Evolutionary conservation across 1,140 invertebrate species (phyloP), one percentile per base, ranked within the genome.

Genomic region (Maconellicoccus hirsutus): DNA sequence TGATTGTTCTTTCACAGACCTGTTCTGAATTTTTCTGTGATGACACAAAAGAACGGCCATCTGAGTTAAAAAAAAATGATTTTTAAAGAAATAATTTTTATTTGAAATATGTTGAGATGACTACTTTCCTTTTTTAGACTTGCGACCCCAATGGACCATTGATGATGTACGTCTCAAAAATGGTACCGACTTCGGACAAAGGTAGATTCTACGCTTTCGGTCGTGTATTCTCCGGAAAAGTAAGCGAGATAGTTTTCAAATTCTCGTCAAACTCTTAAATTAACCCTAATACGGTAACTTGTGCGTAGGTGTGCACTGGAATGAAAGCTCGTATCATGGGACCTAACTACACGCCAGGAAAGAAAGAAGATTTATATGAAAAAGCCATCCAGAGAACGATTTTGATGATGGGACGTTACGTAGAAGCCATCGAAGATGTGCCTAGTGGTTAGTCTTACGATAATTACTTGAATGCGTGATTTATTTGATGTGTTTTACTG

Each of bases 101-200:
- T n/a, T n/a, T n/a, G n/a, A n/a, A n/a, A n/a, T n/a, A n/a, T n/a
- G n/a, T 69, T 69, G 19, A 26, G 12, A 25, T 69, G 22, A 69
- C 25, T 29, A 16, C 7, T 16, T 69, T 69, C 12, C 6, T 39
- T 70, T 14, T 82, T 73, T 84, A 95, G 87, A 92, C 81, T 77
- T 99, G 97, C 80, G 93, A 99, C 82, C 89, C 95, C 7, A 90
- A 96, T 76, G 98, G 89, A 74, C 96, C 95, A 22, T 85, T 99
- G 26, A 99, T 99, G 96, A 99, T 99, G 97, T 99, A 99, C 86
- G 86, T 99, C 74, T 98, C 96, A 23, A 99, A 99, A 84, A 99
- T 99, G 98, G 98, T 99, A 81, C 98, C 98, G 71, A 99, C 98
- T 4, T 92, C 93, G 52, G 98, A 99, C 81, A 99, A 99, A 83